phyloP scores from a whole-genome alignment of 2,113 vertebrate species.

The Salvator merianae region DNA sequence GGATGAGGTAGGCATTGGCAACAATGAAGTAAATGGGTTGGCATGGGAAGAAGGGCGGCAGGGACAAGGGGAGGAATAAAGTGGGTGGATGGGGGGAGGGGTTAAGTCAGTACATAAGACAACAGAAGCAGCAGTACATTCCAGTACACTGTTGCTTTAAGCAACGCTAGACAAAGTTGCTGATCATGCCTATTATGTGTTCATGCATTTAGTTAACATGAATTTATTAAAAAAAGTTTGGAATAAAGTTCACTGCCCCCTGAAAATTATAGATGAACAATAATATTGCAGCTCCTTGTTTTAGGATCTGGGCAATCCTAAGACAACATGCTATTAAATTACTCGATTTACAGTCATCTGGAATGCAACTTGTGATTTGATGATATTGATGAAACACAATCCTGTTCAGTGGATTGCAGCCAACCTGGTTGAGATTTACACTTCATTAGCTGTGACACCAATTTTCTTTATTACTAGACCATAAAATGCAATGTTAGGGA shows the following conservation, averaged over 20 bases:
- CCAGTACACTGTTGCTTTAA: too few relatives aligned
- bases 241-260: not conserved
- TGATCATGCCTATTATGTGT: not conserved
- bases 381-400: not conserved
- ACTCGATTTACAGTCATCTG: not conserved
- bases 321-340: not conserved
- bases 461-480: not conserved
- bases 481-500: not conserved
- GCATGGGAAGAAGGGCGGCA: too few relatives aligned
- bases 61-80: too few relatives aligned
- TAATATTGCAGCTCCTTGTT: not conserved
- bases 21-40: too few relatives aligned
- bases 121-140: too few relatives aligned
- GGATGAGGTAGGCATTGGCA: too few relatives aligned
- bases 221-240: not conserved
- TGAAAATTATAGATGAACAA: not conserved
- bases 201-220: too few relatives aligned
- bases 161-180: too few relatives aligned
- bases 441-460: not conserved
- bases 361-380: not conserved
- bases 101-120: too few relatives aligned
- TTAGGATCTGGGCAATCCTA: not conserved
- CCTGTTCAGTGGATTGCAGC: not conserved
- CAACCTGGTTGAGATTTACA: not conserved
- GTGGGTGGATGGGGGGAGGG: too few relatives aligned